Percentiles rank a stretch among this genome's conserved stretches.
Conservation (phyloP, 2,888 invertebrate species). For the Erpobdella octoculata region DNA sequence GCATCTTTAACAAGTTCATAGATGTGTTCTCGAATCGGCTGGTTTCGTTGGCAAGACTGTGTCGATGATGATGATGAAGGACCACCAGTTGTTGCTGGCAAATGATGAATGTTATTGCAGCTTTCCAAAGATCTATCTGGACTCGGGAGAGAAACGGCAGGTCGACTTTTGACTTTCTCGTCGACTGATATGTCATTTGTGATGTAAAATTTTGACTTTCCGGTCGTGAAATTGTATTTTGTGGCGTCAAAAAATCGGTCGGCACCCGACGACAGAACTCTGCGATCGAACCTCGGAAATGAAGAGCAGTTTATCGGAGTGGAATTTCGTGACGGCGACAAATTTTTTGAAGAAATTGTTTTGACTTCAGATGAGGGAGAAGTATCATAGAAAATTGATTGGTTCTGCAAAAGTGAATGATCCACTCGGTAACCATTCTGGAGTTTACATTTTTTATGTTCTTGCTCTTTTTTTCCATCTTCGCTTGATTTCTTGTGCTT, state of each 20-base stretch:
- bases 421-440: background rate
- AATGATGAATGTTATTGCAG: background rate
- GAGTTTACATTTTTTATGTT: background rate
- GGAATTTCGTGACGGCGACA: background rate
- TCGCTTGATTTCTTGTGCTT: conserved; percentile 19
- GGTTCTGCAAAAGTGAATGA: background rate
- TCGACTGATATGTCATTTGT: background rate
- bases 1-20: conserved; percentile 26
- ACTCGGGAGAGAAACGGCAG: background rate
- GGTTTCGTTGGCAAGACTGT: background rate
- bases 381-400: background rate
- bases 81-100: background rate
- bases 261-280: background rate
- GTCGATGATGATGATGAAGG: background rate
- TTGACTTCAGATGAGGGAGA: background rate
- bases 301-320: background rate
- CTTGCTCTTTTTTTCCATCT: background rate
- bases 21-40: conserved; percentile 16
- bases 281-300: background rate
- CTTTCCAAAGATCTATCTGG: background rate
- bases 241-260: background rate
- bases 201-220: conserved; percentile 2
- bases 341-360: background rate
- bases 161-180: background rate
- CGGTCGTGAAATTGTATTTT: background rate